Evolutionary conservation across 2,113 vertebrate genomes (phyloP).

Genomic region (Donacobius atricapilla): DNA sequence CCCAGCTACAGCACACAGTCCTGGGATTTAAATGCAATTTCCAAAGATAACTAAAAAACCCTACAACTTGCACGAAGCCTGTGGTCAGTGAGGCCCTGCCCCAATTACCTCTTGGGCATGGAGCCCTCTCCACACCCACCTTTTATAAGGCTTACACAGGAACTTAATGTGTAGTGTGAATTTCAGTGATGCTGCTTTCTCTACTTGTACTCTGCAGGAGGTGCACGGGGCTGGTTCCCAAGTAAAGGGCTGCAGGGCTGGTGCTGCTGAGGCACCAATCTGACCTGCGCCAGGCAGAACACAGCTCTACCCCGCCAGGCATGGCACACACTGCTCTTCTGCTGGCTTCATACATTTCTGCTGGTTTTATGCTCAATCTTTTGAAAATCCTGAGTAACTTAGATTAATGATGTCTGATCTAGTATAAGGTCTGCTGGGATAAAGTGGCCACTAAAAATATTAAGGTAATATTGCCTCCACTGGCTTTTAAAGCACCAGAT

Average conservation of each 20-base stretch:
- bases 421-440: background rate
- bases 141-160: background rate
- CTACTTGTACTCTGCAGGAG: background rate
- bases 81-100: background rate
- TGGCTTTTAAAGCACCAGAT: background rate
- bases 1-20: background rate
- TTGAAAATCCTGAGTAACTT: background rate
- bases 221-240: background rate
- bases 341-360: background rate
- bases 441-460: background rate
- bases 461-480: background rate
- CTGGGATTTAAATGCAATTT: background rate
- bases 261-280: background rate
- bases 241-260: rapidly evolving
- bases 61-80: rapidly evolving
- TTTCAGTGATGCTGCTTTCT: background rate
- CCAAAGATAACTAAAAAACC: background rate
- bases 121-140: background rate
- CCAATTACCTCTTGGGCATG: rapidly evolving
- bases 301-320: background rate
- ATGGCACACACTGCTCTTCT: background rate
- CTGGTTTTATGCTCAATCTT: background rate
- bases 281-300: background rate
- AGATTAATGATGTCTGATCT: background rate
- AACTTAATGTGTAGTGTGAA: background rate